A percentile compares a stretch with the other conserved stretches of the same genome.
Conservation (phyloP, 2,113 vertebrate genomes). For the Leptobrachium leishanense region DNA sequence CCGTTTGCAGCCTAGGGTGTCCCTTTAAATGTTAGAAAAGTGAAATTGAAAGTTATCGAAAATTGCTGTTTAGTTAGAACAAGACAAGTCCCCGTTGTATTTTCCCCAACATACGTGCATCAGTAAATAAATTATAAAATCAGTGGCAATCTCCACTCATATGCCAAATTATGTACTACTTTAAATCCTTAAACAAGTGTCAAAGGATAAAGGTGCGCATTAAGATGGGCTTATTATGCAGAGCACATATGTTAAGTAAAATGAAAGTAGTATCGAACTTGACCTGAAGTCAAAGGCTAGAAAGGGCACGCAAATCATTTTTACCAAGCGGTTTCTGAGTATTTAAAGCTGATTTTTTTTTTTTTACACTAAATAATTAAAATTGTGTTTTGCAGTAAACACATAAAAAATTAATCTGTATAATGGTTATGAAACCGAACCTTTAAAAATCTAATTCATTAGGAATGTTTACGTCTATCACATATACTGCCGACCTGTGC, state of each 20-base stretch:
- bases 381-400: conserved; percentile 36
- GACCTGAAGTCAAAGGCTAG: conserved; percentile 29
- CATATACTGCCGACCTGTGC: no score
- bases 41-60: no score
- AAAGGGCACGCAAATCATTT: conserved; percentile 29
- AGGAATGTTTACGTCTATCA: no score
- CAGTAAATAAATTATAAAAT: no score
- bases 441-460: background rate
- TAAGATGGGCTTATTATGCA: conserved; percentile 28
- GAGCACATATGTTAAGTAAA: conserved; percentile 24
- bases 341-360: conserved; percentile 27
- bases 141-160: no score
- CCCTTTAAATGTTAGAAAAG: no score
- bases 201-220: background rate
- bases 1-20: no score
- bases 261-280: conserved; percentile 14
- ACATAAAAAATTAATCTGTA: conserved; percentile 39
- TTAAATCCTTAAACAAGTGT: no score
- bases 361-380: conserved; percentile 40
- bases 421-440: conserved; percentile 8
- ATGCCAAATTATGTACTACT: no score
- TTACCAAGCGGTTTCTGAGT: conserved; percentile 30
- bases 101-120: background rate
- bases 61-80: no score
- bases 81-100: no score